phyloP scores from a whole-genome alignment of 2,888 invertebrate species.

The Zygogramma bicolorata region DNA sequence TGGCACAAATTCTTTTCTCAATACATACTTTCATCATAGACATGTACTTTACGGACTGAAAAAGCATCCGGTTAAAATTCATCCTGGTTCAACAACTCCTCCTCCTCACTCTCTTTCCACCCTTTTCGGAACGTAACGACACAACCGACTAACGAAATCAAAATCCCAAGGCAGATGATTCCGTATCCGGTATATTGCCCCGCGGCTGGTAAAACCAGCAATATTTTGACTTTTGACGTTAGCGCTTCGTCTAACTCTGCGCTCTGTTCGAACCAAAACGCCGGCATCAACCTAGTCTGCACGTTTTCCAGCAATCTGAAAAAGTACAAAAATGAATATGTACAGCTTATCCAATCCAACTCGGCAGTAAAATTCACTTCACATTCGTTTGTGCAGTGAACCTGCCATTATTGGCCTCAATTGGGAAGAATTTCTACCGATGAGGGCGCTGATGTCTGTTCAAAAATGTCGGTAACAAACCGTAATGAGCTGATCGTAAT shows the following conservation, averaged over 20 bases:
- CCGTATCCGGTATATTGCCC: slow-evolving; percentile 71
- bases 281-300: slow-evolving; percentile 74
- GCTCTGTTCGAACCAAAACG: slow-evolving; percentile 83
- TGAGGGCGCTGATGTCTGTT: too few species aligned
- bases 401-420: too few species aligned
- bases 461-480: too few species aligned
- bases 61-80: slow-evolving; percentile 43
- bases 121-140: slow-evolving; percentile 59
- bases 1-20: too few species aligned
- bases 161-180: slow-evolving; percentile 67
- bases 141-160: slow-evolving; percentile 61
- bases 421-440: too few species aligned
- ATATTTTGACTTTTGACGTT: slow-evolving; percentile 69
- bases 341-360: too few species aligned
- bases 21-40: neutral
- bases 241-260: slow-evolving; percentile 72
- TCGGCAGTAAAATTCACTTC: too few species aligned
- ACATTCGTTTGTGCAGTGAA: too few species aligned
- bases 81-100: slow-evolving; percentile 58
- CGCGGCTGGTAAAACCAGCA: slow-evolving; percentile 70
- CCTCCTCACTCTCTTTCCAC: slow-evolving; percentile 62
- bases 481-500: too few species aligned
- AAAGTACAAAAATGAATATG: slow-evolving; percentile 39
- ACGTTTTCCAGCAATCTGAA: slow-evolving; percentile 72
- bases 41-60: slow-evolving; percentile 32